These are phyloP conservation scores for Drosophila orosa DNA, from an alignment of 1,140 invertebrate genomes.

Conservation along the genomic window DNA sequence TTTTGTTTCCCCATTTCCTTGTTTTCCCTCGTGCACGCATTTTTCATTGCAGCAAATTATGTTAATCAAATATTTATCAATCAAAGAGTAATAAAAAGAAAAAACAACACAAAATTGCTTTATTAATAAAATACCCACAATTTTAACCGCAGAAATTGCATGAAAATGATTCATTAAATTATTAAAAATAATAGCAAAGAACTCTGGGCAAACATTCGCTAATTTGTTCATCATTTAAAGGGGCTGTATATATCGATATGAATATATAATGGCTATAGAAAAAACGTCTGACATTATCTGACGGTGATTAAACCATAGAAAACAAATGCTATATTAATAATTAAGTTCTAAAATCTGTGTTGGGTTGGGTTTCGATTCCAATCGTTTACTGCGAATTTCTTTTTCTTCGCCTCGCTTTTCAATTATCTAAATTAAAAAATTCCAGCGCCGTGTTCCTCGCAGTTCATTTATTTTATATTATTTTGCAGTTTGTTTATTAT, in stretches of 20 bases:
- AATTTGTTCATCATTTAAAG: conserved; percentile 35
- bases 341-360: conserved; percentile 20
- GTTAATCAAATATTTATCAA: conserved; percentile 70
- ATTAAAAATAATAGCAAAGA: conserved; percentile 37
- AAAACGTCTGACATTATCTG: not conserved
- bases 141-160: conserved; percentile 35
- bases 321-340: conserved; percentile 41
- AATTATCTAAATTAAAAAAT: conserved; percentile 83
- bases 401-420: conserved; percentile 41
- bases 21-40: conserved; percentile 4
- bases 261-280: conserved; percentile 5
- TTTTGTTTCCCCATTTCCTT: not conserved
- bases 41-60: conserved; percentile 46
- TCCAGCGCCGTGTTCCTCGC: conserved; percentile 55
- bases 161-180: conserved; percentile 53
- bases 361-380: not conserved
- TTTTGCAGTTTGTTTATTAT: conserved; percentile 51
- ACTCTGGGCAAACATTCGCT: conserved; percentile 27
- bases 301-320: conserved; percentile 51
- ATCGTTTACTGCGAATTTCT: conserved; percentile 50
- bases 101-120: conserved; percentile 15
- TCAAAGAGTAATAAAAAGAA: conserved; percentile 15
- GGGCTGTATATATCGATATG: not conserved
- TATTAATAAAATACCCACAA: conserved; percentile 35
- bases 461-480: conserved; percentile 37